phyloP scores from a whole-genome alignment of 37 sponge, comb jelly and placozoan species.

The Oopsacas minuta region DNA sequence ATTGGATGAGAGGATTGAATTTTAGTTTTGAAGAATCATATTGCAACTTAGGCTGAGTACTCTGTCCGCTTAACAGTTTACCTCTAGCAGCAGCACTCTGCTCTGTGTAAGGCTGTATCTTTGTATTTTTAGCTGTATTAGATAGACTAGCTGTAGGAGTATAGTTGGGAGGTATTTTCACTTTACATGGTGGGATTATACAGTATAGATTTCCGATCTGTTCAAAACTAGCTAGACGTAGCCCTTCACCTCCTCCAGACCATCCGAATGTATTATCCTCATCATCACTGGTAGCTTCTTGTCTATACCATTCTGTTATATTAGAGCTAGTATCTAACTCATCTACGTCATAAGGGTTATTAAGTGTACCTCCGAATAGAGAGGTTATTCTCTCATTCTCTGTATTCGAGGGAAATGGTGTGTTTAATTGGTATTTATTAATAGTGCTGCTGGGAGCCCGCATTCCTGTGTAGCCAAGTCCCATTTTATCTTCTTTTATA shows the following conservation, averaged over 20 bases:
- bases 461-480: constrained; percentile 15
- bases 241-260: not conserved
- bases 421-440: not conserved
- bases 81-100: not conserved
- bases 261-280: constrained; percentile 5
- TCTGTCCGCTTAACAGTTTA: not conserved
- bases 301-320: not conserved
- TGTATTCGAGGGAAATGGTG: not conserved
- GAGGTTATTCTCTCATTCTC: not conserved
- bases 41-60: not conserved
- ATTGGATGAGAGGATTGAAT: constrained; percentile 1
- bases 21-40: not conserved
- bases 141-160: not conserved
- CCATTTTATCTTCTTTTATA: not conserved
- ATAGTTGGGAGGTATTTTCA: not conserved
- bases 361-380: constrained; percentile 11
- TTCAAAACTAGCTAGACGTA: constrained; percentile 5
- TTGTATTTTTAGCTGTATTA: not conserved
- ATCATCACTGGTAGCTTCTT: not conserved
- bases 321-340: not conserved
- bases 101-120: not conserved
- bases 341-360: not conserved
- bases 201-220: not conserved
- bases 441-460: not conserved
- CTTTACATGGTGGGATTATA: not conserved